These are phyloP conservation scores for Poliocrania exsul DNA, from an alignment of 2,797 vertebrate genomes.

Conservation along the genomic window DNA sequence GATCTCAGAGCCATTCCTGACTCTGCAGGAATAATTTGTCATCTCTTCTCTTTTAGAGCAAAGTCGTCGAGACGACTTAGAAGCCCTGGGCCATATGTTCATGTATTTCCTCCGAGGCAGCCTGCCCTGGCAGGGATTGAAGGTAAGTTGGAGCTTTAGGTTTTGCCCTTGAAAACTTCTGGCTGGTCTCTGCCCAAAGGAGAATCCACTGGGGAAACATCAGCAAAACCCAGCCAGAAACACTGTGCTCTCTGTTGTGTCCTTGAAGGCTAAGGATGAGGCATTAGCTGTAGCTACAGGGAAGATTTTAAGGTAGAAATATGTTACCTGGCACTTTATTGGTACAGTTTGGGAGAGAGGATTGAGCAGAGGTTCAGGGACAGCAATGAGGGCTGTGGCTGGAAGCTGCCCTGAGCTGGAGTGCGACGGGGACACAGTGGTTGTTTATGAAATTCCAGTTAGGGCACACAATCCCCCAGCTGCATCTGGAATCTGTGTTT, in stretches of 20 bases:
- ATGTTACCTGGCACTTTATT: background rate
- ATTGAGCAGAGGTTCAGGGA: background rate
- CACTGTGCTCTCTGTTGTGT: background rate
- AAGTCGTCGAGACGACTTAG: conserved; percentile 97
- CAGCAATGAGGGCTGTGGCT: background rate
- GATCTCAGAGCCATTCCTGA: conserved; percentile 13
- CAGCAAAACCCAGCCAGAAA: background rate
- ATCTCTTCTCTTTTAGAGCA: conserved; percentile 85
- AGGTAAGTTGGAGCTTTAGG: conserved; percentile 79
- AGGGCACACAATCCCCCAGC: background rate
- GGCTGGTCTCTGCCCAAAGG: background rate
- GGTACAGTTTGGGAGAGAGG: background rate
- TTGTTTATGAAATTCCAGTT: background rate
- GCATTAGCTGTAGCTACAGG: background rate
- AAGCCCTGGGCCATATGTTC: conserved; percentile 99
- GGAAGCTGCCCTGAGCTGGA: background rate
- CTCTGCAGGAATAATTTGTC: conserved; percentile 52
- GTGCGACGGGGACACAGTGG: background rate
- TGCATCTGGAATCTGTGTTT: background rate
- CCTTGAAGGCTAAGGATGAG: background rate
- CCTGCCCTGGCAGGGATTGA: conserved; percentile 97
- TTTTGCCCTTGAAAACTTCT: background rate
- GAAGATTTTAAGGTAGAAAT: background rate
- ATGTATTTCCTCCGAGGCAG: conserved; percentile 99
- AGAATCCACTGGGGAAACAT: background rate